Percentiles rank a stretch among this genome's conserved stretches.
These are phyloP conservation scores for Antechinus stuartii DNA, from an alignment of 2,113 vertebrate genomes.

Conservation along the genomic window DNA sequence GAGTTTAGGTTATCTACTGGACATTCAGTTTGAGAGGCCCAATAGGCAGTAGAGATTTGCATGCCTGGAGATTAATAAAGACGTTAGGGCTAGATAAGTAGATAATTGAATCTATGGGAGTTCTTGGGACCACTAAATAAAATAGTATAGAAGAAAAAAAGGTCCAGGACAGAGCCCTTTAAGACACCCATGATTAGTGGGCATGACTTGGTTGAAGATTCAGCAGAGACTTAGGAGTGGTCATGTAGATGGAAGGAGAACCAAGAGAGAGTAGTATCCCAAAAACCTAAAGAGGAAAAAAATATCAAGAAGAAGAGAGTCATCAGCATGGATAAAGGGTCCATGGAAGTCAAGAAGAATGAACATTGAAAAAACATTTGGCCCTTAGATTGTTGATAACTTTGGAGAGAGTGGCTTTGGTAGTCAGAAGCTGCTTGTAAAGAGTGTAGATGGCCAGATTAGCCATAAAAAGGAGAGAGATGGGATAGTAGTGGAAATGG, in stretches of 20 bases:
- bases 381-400: not conserved
- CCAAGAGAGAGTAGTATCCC: not conserved
- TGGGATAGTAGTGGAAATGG: not conserved
- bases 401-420: not conserved
- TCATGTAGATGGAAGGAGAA: not conserved
- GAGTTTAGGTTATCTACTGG: not conserved
- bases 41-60: not conserved
- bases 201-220: not conserved
- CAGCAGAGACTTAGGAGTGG: not conserved
- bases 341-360: not conserved
- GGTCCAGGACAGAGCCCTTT: not conserved
- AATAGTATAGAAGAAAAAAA: not conserved
- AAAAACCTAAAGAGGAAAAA: not conserved
- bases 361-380: not conserved
- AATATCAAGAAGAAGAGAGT: not conserved
- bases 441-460: not conserved
- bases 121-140: not conserved
- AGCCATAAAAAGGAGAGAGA: not conserved
- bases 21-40: not conserved
- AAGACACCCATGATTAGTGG: not conserved
- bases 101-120: not conserved
- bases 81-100: not conserved
- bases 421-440: not conserved
- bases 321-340: not conserved
- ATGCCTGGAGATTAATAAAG: not conserved